phyloP scores from a whole-genome alignment of 2,797 vertebrate species.

The Macropus fuliginosus region DNA sequence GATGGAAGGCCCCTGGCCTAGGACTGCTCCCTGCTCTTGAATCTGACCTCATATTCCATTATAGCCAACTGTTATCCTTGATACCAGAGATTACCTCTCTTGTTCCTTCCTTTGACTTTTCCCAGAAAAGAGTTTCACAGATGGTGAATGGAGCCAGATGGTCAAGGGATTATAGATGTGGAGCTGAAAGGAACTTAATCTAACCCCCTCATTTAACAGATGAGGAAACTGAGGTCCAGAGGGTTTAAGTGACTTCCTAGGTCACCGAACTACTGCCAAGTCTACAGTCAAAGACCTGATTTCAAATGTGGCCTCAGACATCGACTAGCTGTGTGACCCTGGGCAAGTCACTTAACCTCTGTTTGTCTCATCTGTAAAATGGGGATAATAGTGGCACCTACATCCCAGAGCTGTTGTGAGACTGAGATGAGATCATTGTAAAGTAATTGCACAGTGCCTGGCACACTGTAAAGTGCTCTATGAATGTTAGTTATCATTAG shows the following conservation, averaged over 20 bases:
- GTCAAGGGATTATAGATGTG: background rate
- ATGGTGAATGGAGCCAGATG: background rate
- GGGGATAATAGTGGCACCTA: background rate
- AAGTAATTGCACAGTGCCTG: background rate
- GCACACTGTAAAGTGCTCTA: background rate
- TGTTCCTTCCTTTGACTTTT: background rate
- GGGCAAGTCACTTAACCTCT: background rate
- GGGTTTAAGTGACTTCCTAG: background rate
- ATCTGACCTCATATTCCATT: background rate
- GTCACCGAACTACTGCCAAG: background rate
- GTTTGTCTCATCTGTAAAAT: background rate
- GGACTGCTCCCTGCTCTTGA: background rate
- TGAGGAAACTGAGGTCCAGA: background rate
- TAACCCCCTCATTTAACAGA: background rate
- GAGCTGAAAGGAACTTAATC: background rate
- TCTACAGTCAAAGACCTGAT: background rate
- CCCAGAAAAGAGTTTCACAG: background rate
- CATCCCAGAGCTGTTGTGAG: background rate
- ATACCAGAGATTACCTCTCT: background rate
- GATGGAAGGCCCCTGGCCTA: background rate
- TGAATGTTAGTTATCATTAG: background rate
- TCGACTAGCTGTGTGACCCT: background rate
- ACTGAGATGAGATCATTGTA: background rate
- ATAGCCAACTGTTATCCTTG: background rate
- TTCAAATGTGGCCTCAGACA: background rate